These are phyloP conservation scores for Paedocypris sp. DNA, from an alignment of 2,113 vertebrate species.

Conservation along the genomic window DNA sequence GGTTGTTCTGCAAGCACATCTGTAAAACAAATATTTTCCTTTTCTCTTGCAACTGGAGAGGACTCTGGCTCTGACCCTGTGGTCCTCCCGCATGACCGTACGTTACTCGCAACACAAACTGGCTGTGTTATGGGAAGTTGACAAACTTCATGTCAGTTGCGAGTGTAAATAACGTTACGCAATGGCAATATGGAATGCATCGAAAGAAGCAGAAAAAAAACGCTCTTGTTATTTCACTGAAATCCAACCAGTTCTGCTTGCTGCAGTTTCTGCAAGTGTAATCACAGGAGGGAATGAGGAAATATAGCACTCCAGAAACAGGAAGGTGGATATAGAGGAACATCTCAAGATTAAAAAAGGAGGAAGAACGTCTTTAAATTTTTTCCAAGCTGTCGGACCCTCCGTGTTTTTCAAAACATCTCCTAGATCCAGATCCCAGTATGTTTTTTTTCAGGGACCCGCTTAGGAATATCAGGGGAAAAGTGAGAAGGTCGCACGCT, in stretches of 20 bases:
- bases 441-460: neutral
- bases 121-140: neutral
- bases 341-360: neutral
- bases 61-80: too few relatives aligned
- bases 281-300: neutral
- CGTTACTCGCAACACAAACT: neutral
- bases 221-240: too few relatives aligned
- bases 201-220: neutral
- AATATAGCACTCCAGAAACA: neutral
- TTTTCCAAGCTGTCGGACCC: neutral
- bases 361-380: neutral
- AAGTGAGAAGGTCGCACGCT: slow-evolving; percentile 3
- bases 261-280: neutral
- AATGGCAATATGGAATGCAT: too few relatives aligned
- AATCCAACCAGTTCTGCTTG: neutral
- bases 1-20: too few relatives aligned
- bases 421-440: too few relatives aligned
- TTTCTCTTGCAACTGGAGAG: too few relatives aligned
- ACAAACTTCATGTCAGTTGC: neutral
- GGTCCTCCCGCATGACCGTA: too few relatives aligned
- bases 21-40: too few relatives aligned
- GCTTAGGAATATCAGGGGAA: neutral
- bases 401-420: too few relatives aligned
- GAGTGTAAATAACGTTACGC: neutral
- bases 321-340: neutral